These are phyloP conservation scores for Ascaphus truei DNA, from an alignment of 2,113 vertebrate species.

Conservation along the genomic window DNA sequence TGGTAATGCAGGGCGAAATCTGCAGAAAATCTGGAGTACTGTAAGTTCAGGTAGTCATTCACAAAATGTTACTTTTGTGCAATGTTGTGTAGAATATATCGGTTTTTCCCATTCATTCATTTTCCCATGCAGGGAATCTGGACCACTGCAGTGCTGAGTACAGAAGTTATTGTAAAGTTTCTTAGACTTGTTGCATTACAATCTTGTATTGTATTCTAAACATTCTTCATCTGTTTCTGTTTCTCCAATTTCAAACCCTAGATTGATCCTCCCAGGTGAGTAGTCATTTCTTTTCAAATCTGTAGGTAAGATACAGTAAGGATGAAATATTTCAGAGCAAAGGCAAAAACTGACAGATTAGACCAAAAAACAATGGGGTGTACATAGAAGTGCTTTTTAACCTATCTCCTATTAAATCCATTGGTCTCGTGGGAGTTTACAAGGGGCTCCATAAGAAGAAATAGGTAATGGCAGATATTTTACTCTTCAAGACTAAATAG, in stretches of 20 bases:
- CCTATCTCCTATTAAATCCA: too few species aligned
- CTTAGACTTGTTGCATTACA: conserved; percentile 46
- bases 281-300: conserved; percentile 75
- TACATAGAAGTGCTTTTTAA: too few species aligned
- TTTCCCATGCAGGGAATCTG: neutral
- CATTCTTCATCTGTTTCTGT: conserved; percentile 35
- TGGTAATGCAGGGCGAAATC: neutral
- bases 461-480: too few species aligned
- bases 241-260: conserved; percentile 39
- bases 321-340: conserved; percentile 19
- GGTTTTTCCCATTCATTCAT: neutral
- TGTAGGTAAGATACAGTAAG: conserved; percentile 53
- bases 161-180: neutral
- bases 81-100: neutral
- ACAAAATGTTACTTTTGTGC: neutral
- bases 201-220: conserved; percentile 48
- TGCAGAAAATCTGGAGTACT: neutral
- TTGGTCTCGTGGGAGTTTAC: neutral
- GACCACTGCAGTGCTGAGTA: neutral
- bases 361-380: too few species aligned
- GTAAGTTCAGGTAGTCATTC: neutral
- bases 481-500: too few species aligned
- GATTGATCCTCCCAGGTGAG: conserved; percentile 48
- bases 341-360: conserved; percentile 32
- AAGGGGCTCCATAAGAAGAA: neutral